Percentiles rank a stretch among this genome's conserved stretches.
Evolutionary conservation across 2,113 vertebrate genomes (phyloP).

Genomic region (Pseudonaja textilis): DNA sequence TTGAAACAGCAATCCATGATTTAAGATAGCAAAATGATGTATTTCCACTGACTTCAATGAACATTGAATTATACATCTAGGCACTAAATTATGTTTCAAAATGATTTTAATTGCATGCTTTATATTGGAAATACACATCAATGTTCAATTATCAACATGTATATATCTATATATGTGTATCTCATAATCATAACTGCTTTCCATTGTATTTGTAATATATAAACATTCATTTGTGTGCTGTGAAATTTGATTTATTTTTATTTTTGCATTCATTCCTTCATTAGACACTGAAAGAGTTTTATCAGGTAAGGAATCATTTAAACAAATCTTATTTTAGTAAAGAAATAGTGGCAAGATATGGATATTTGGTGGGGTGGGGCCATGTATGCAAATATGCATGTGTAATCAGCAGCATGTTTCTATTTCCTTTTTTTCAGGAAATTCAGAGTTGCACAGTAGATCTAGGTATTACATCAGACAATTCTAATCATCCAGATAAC

Average conservation of each 20-base stretch:
- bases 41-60: slow-evolving; percentile 7
- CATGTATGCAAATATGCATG: slow-evolving; percentile 25
- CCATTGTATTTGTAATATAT: slow-evolving; percentile 75
- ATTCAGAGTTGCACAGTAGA: slow-evolving; percentile 89
- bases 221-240: slow-evolving; percentile 83
- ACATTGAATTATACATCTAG: slow-evolving; percentile 23
- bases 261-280: slow-evolving; percentile 87
- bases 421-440: slow-evolving; percentile 75
- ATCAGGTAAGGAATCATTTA: slow-evolving; percentile 92
- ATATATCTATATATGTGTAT: slow-evolving; percentile 58
- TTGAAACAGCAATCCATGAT: background rate
- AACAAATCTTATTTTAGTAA: slow-evolving; percentile 73
- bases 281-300: slow-evolving; percentile 98
- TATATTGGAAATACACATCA: slow-evolving; percentile 53
- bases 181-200: slow-evolving; percentile 76
- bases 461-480: slow-evolving; percentile 86
- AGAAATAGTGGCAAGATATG: slow-evolving; percentile 71
- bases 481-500: slow-evolving; percentile 91
- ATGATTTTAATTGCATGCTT: slow-evolving; percentile 53
- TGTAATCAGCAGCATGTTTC: slow-evolving; percentile 9
- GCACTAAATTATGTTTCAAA: slow-evolving; percentile 46
- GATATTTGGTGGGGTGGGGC: slow-evolving; percentile 54
- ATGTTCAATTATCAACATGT: slow-evolving; percentile 58
- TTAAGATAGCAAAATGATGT: background rate
- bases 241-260: slow-evolving; percentile 86